Conservation (phyloP, 2,888 invertebrate species). For the Rotaria magnacalcarata region DNA sequence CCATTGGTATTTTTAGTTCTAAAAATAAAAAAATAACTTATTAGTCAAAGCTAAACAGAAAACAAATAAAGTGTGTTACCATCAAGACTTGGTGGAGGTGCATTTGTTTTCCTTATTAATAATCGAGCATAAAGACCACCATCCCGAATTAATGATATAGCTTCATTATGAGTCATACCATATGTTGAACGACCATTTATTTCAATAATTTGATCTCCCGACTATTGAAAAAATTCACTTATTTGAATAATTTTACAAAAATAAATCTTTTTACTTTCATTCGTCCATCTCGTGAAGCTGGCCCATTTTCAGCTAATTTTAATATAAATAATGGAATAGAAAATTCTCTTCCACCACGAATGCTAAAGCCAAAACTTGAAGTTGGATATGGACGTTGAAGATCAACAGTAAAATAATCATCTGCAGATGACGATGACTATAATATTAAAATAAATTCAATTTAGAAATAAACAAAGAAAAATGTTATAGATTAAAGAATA, state of each 20-base stretch:
- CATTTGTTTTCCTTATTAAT: constrained; percentile 56
- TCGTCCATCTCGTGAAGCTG: constrained; percentile 58
- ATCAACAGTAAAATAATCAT: constrained; percentile 34
- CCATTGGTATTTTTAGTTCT: constrained; percentile 28
- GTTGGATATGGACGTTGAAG: constrained; percentile 31
- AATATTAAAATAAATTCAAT: neutral
- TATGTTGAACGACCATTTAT: constrained; percentile 69
- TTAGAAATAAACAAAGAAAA: neutral
- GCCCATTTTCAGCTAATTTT: constrained; percentile 67
- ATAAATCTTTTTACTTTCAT: constrained; percentile 51
- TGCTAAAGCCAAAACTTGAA: constrained; percentile 70
- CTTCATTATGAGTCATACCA: constrained; percentile 71
- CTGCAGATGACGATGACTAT: neutral
- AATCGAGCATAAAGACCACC: constrained; percentile 66
- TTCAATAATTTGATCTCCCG: constrained; percentile 69
- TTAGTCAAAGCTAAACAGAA: neutral
- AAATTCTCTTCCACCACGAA: constrained; percentile 71
- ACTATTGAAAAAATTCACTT: neutral
- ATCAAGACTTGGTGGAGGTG: constrained; percentile 50
- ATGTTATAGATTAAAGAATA: neutral
- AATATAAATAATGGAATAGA: constrained; percentile 72
- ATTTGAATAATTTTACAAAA: no score
- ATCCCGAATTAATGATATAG: constrained; percentile 70
- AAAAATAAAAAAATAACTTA: neutral
- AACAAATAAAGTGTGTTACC: neutral